These are phyloP conservation scores for Drosophila conformis DNA, from an alignment of 2,888 invertebrate genomes.

Conservation along the genomic window DNA sequence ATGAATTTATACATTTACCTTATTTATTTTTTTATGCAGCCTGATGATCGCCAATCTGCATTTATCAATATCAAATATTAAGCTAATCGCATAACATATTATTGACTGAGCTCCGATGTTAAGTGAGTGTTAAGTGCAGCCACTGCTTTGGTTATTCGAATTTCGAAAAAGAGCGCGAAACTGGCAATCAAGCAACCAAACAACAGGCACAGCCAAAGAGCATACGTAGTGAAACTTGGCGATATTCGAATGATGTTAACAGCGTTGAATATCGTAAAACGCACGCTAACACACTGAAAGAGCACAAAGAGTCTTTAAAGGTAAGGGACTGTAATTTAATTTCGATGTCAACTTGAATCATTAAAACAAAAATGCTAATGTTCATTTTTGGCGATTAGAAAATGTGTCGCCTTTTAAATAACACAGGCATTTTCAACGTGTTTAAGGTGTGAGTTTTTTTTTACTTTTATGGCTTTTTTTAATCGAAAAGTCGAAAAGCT, in stretches of 20 bases:
- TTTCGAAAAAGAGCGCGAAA: constrained; percentile 27
- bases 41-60: constrained; percentile 23
- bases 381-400: neutral
- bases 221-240: constrained; percentile 56
- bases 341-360: neutral
- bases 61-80: constrained; percentile 7
- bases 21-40: neutral
- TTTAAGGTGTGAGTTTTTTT: neutral
- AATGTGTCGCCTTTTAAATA: neutral
- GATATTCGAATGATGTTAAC: constrained; percentile 44
- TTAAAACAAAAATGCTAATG: neutral
- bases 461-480: neutral
- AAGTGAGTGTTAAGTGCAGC: constrained; percentile 1
- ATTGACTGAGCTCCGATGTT: constrained; percentile 14
- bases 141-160: constrained; percentile 49
- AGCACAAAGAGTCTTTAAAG: constrained; percentile 5
- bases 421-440: neutral
- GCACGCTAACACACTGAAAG: neutral
- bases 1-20: neutral
- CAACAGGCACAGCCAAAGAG: constrained; percentile 22
- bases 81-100: constrained; percentile 12
- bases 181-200: neutral
- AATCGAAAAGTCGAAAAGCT: neutral
- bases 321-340: neutral
- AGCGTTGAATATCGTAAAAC: constrained; percentile 43